These are phyloP conservation scores for Aptenodytes patagonicus DNA, from an alignment of 2,113 vertebrate genomes.

Conservation along the genomic window DNA sequence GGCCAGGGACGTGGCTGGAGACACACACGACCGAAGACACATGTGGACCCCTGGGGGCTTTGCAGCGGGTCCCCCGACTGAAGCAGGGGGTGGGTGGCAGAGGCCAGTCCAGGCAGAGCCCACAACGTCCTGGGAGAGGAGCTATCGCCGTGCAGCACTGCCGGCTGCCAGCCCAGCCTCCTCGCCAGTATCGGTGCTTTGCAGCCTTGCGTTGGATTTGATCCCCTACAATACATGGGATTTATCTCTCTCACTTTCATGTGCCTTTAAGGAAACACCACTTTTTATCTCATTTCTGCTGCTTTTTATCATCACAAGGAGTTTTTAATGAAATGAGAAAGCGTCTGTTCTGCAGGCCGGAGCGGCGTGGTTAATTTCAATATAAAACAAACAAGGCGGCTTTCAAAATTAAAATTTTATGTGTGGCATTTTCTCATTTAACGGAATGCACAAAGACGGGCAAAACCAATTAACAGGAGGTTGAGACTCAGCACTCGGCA, in stretches of 20 bases:
- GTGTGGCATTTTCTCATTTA: conserved; percentile 75
- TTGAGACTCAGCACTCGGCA: conserved; percentile 61
- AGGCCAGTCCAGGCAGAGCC: not conserved
- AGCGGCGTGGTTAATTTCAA: conserved; percentile 67
- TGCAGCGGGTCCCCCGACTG: rapidly evolving
- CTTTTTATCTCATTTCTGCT: conserved; percentile 74
- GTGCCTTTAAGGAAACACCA: conserved; percentile 61
- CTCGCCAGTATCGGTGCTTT: not conserved
- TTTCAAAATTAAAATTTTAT: conserved; percentile 78
- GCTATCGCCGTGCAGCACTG: not conserved
- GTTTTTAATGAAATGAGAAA: conserved; percentile 76
- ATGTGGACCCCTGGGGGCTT: rapidly evolving
- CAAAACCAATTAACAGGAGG: conserved; percentile 78
- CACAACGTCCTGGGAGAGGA: not conserved
- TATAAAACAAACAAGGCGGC: conserved; percentile 79
- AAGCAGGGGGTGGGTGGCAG: not conserved
- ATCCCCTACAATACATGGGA: not conserved
- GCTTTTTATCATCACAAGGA: conserved; percentile 76
- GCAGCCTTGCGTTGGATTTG: not conserved
- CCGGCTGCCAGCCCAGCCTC: not conserved
- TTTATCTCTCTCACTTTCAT: conserved; percentile 57
- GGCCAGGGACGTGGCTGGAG: not conserved
- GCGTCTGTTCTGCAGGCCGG: conserved; percentile 67
- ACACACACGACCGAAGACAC: rapidly evolving
- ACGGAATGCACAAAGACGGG: conserved; percentile 68